A percentile compares a stretch with the other conserved stretches of the same genome.
Evolutionary conservation across 1,140 invertebrate genomes (phyloP).

Genomic region (Penaeus chinensis): DNA sequence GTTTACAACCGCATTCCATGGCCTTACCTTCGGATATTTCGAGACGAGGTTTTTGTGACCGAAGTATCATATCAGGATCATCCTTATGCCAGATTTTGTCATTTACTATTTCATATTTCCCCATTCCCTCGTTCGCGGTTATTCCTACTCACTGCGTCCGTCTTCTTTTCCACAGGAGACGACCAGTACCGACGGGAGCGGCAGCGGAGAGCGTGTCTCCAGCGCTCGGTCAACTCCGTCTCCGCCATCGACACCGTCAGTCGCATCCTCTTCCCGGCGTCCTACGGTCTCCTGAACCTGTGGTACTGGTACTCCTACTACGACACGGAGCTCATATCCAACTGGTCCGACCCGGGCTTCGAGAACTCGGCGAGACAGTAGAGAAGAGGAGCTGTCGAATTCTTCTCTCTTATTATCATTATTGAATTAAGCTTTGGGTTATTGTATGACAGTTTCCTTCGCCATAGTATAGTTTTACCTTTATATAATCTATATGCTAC

Average conservation of each 20-base stretch:
- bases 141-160: background rate
- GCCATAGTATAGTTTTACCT: no score
- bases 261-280: conserved; percentile 86
- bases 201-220: conserved; percentile 74
- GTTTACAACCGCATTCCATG: no score
- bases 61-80: no score
- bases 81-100: no score
- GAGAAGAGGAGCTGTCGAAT: background rate
- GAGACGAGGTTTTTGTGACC: no score
- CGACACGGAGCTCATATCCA: conserved; percentile 51
- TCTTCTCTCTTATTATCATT: no score
- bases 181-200: conserved; percentile 74
- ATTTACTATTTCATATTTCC: conserved; percentile 11
- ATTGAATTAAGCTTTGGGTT: no score
- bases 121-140: background rate
- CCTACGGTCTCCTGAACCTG: conserved; percentile 85
- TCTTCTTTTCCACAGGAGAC: conserved; percentile 36
- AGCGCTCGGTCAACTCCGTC: conserved; percentile 80
- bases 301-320: conserved; percentile 87
- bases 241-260: conserved; percentile 88
- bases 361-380: conserved; percentile 18
- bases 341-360: conserved; percentile 51
- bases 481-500: no score
- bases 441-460: no score
- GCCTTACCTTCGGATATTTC: no score